Evolutionary conservation across 2,113 vertebrate species (phyloP).

Genomic region (Drymodes brunneopygia): DNA sequence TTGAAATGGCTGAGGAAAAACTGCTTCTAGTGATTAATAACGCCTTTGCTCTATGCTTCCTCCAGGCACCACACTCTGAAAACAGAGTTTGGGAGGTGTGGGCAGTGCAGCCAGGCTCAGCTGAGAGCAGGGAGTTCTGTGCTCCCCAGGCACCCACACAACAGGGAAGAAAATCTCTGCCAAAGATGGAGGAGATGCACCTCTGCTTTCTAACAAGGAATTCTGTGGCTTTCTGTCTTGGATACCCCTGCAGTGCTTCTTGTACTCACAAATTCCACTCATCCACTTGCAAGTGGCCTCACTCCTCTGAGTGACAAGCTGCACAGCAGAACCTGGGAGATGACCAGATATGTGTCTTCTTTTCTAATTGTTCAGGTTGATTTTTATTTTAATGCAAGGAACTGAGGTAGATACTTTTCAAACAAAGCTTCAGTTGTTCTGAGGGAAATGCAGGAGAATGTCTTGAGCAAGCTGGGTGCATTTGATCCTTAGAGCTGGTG

Average conservation of each 20-base stretch:
- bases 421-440: background rate
- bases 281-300: background rate
- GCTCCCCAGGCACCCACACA: background rate
- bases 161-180: background rate
- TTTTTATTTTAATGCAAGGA: background rate
- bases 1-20: background rate
- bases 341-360: background rate
- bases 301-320: background rate
- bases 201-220: background rate
- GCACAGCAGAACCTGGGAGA: background rate
- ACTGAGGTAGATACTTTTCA: background rate
- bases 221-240: background rate
- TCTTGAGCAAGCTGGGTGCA: background rate
- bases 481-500: background rate
- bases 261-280: background rate
- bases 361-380: background rate
- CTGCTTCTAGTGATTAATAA: background rate
- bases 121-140: background rate
- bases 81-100: background rate
- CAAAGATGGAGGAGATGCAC: background rate
- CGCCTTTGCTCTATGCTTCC: background rate
- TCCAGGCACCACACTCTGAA: background rate
- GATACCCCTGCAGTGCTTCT: background rate
- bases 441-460: background rate
- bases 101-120: background rate